Evolutionary conservation across 2,113 vertebrate genomes (phyloP).

Genomic region (Casuarius casuarius): DNA sequence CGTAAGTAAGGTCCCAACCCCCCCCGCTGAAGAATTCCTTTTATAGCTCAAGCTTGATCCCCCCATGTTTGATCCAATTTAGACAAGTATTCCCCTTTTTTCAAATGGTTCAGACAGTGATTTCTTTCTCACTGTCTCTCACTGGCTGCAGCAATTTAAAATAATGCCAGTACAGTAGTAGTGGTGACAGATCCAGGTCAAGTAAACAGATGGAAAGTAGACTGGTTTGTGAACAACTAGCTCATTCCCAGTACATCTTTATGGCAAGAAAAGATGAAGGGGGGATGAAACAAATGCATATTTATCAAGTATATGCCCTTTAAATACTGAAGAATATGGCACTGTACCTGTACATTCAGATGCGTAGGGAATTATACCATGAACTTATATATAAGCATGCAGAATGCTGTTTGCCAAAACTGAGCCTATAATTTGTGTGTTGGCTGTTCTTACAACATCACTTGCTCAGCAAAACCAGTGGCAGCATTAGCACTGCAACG

Average conservation of each 20-base stretch:
- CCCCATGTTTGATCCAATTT: too few relatives aligned
- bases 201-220: not conserved
- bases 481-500: not conserved
- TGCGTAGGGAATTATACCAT: not conserved
- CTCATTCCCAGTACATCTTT: not conserved
- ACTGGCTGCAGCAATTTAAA: not conserved
- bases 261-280: not conserved
- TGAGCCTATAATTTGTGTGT: not conserved
- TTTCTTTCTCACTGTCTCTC: not conserved
- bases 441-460: not conserved
- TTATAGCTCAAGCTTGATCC: not conserved
- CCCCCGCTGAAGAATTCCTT: not conserved
- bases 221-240: not conserved
- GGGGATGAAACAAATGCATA: not conserved
- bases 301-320: not conserved
- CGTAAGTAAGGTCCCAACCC: too few relatives aligned
- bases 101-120: not conserved
- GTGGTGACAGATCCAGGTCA: not conserved
- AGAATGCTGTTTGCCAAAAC: not conserved
- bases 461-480: not conserved
- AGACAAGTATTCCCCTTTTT: not conserved
- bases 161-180: not conserved
- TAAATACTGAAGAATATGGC: not conserved
- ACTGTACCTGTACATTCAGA: not conserved
- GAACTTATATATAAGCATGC: not conserved